Evolutionary conservation across 37 sponge, comb jelly and placozoan genomes (phyloP).

Genomic region (Beroe ovata): DNA sequence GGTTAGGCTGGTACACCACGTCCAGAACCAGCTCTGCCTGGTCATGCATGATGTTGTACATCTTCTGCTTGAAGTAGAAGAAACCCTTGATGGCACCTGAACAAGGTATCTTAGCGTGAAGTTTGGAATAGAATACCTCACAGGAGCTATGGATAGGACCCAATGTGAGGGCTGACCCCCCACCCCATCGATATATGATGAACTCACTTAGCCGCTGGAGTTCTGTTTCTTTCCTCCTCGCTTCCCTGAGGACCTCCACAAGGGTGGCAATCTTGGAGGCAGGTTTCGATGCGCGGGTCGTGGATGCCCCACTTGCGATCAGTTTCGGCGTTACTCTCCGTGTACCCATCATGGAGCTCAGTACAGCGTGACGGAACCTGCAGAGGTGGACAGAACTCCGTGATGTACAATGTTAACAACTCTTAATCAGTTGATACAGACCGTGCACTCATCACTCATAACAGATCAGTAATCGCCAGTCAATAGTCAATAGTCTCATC

Average conservation of each 20-base stretch:
- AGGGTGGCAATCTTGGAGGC: constrained; percentile 63
- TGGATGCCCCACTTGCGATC: constrained; percentile 12
- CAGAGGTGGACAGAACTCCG: too few relatives aligned
- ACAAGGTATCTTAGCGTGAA: too few relatives aligned
- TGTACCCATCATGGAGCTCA: constrained; percentile 66
- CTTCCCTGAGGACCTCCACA: constrained; percentile 61
- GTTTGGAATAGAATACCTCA: too few relatives aligned
- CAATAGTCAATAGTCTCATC: too few relatives aligned
- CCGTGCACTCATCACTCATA: too few relatives aligned
- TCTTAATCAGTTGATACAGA: too few relatives aligned
- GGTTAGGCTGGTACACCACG: constrained; percentile 54
- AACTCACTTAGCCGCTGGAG: constrained; percentile 50
- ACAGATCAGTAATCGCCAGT: too few relatives aligned
- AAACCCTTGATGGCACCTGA: constrained; percentile 47
- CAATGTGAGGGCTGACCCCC: neutral
- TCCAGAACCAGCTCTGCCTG: constrained; percentile 45
- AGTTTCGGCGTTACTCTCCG: constrained; percentile 49
- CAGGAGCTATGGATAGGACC: neutral
- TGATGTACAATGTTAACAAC: too few relatives aligned
- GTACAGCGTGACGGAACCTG: constrained; percentile 67
- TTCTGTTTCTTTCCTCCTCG: constrained; percentile 56
- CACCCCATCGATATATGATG: neutral
- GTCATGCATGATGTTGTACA: constrained; percentile 67
- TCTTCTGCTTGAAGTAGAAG: constrained; percentile 66
- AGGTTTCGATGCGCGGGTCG: constrained; percentile 15